Conservation (phyloP, 53 echinoderm and acorn worm genomes). For the Stichopus horrens region DNA sequence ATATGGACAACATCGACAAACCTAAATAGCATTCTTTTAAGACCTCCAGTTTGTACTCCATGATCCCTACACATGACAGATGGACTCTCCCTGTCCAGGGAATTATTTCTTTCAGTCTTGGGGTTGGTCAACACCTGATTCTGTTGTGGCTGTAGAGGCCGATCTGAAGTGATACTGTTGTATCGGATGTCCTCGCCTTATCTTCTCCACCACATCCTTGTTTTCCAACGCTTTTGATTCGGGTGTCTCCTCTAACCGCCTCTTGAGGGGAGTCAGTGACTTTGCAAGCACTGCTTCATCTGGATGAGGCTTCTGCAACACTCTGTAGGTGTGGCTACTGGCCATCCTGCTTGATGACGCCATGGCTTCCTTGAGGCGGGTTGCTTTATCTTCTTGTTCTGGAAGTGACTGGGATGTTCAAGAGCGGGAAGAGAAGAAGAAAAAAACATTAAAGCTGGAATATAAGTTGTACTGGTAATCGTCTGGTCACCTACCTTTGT, state of each 20-base stretch:
- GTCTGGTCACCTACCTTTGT: too few relatives aligned
- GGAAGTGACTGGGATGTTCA: constrained; percentile 6
- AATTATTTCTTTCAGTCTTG: too few relatives aligned
- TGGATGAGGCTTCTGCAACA: constrained; percentile 12
- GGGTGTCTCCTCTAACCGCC: constrained; percentile 8
- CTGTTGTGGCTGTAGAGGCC: background rate
- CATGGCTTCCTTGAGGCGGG: constrained; percentile 17
- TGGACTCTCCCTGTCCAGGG: too few relatives aligned
- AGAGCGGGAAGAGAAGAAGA: background rate
- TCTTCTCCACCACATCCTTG: background rate
- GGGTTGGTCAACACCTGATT: too few relatives aligned
- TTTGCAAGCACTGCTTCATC: constrained; percentile 25
- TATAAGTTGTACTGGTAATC: too few relatives aligned
- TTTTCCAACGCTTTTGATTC: background rate
- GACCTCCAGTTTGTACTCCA: too few relatives aligned
- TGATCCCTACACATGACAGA: too few relatives aligned
- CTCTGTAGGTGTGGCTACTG: constrained; percentile 4
- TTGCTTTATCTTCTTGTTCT: constrained; percentile 7
- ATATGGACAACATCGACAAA: too few relatives aligned
- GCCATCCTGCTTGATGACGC: background rate
- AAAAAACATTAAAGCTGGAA: background rate
- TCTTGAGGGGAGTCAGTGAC: constrained; percentile 38
- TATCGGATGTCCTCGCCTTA: constrained; percentile 28
- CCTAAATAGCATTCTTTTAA: too few relatives aligned
- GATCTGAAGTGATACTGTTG: constrained; percentile 11